Percentiles rank a stretch among this genome's conserved stretches.
phyloP scores from a whole-genome alignment of 1,140 invertebrate species.

The Hydropsyche tenuis region DNA sequence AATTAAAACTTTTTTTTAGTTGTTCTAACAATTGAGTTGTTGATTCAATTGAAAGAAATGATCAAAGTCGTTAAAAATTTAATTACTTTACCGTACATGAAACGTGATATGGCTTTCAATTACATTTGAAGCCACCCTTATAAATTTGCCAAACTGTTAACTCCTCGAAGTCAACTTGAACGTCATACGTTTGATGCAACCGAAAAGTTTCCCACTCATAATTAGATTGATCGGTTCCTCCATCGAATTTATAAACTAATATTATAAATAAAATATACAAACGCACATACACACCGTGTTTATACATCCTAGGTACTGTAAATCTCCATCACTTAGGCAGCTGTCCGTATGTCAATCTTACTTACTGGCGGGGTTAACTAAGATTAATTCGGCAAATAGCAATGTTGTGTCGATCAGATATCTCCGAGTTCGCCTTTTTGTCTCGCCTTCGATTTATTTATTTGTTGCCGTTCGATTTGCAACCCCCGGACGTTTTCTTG shows the following conservation, averaged over 20 bases:
- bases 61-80: not conserved
- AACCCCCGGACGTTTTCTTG: not conserved
- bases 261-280: not conserved
- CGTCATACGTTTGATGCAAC: not conserved
- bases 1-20: too few relatives aligned
- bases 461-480: not conserved
- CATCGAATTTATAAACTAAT: not conserved
- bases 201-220: not conserved
- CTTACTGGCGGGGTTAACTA: constrained; percentile 48
- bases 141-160: constrained; percentile 6
- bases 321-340: constrained; percentile 47
- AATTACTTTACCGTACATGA: too few relatives aligned
- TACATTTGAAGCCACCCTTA: constrained; percentile 1
- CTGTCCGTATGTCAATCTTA: constrained; percentile 49
- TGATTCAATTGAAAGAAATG: too few relatives aligned
- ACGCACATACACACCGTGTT: not conserved
- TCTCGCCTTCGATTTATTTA: constrained; percentile 11
- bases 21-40: too few relatives aligned
- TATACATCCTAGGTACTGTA: constrained; percentile 36
- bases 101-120: too few relatives aligned
- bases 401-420: constrained; percentile 43
- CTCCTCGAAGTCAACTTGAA: not conserved
- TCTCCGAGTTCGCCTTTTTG: constrained; percentile 25
- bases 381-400: constrained; percentile 49
- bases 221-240: too few relatives aligned